Evolutionary conservation across 1,140 invertebrate genomes (phyloP).

Genomic region (Lycorma delicatula): DNA sequence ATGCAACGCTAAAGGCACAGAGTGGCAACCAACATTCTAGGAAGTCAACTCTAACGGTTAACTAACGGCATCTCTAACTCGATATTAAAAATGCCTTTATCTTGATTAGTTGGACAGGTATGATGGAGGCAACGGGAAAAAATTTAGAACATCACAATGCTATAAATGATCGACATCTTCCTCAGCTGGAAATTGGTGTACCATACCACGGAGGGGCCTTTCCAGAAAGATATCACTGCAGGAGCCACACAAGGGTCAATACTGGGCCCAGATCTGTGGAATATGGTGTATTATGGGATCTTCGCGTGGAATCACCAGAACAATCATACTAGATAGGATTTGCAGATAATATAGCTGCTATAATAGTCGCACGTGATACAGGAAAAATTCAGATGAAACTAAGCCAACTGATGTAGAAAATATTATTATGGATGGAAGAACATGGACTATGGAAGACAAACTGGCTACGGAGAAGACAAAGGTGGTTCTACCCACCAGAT

Average conservation of each 20-base stretch:
- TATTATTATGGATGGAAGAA: slow-evolving; percentile 18
- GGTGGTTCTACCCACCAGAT: background rate
- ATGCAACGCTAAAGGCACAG: too few species aligned
- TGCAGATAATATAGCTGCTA: slow-evolving; percentile 29
- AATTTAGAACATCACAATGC: too few species aligned
- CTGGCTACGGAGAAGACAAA: background rate
- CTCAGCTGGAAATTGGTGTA: too few species aligned
- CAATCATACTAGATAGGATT: slow-evolving; percentile 20
- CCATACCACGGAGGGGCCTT: background rate
- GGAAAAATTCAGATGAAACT: slow-evolving; percentile 14
- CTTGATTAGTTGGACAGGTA: too few species aligned
- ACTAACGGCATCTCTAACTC: too few species aligned
- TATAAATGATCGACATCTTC: too few species aligned
- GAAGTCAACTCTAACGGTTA: too few species aligned
- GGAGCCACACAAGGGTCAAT: slow-evolving; percentile 35
- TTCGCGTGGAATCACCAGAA: slow-evolving; percentile 19
- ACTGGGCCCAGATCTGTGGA: slow-evolving; percentile 33
- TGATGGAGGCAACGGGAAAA: too few species aligned
- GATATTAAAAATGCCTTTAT: too few species aligned
- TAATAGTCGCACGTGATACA: slow-evolving; percentile 14
- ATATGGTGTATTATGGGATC: slow-evolving; percentile 29
- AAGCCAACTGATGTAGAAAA: slow-evolving; percentile 18
- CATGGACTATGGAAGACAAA: too few species aligned
- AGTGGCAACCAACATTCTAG: too few species aligned
- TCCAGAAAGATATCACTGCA: slow-evolving; percentile 6